Percentiles rank a stretch among this genome's conserved stretches.
phyloP scores from a whole-genome alignment of 2,888 invertebrate genomes.

The Drepana falcataria region DNA sequence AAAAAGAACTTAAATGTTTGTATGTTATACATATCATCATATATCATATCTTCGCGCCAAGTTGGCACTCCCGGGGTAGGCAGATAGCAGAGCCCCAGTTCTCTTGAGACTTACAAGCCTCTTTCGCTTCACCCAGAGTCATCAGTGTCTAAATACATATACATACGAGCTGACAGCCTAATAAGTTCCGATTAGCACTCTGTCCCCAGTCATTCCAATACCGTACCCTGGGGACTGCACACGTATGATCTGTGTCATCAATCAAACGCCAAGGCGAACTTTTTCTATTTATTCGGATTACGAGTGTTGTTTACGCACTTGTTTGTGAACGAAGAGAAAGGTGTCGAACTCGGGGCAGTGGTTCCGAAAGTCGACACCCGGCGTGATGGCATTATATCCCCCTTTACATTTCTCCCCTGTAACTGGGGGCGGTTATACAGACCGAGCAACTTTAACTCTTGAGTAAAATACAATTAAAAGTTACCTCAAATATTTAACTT shows the following conservation, averaged over 20 bases:
- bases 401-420: slow-evolving; percentile 35
- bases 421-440: slow-evolving; percentile 36
- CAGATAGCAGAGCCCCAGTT: too few species aligned
- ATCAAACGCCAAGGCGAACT: slow-evolving; percentile 19
- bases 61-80: too few species aligned
- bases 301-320: slow-evolving; percentile 26
- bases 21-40: too few species aligned
- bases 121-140: too few species aligned
- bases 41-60: too few species aligned
- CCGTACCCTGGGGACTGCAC: neutral
- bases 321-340: slow-evolving; percentile 22
- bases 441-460: slow-evolving; percentile 20
- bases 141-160: too few species aligned
- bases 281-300: slow-evolving; percentile 25
- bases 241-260: slow-evolving; percentile 1
- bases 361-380: slow-evolving; percentile 24
- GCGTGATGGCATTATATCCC: slow-evolving; percentile 43
- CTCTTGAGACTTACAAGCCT: too few species aligned
- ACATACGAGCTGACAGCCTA: too few species aligned
- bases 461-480: slow-evolving; percentile 23
- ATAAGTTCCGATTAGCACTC: neutral
- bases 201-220: neutral
- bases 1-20: too few species aligned
- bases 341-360: slow-evolving; percentile 10
- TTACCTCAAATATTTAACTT: slow-evolving; percentile 6